phyloP scores from a whole-genome alignment of 2,113 vertebrate genomes.

The Mastomys natalensis region DNA sequence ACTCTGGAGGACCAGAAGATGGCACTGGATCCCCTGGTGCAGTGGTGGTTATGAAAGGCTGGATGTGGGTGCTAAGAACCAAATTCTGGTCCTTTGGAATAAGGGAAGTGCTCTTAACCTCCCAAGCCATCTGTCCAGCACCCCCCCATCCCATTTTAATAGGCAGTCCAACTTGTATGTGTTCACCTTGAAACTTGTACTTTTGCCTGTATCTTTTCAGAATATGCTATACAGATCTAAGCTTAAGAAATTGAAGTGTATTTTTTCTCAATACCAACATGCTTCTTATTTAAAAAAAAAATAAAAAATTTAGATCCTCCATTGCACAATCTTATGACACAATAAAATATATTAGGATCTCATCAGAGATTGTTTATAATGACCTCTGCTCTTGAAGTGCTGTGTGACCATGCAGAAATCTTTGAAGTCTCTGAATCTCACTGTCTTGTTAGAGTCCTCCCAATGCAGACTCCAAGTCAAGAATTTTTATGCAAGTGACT shows the following conservation, averaged over 20 bases:
- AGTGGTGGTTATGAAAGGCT: neutral
- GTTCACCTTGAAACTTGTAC: neutral
- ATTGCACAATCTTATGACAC: neutral
- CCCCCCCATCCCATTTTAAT: neutral
- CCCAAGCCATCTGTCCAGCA: neutral
- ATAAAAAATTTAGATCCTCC: neutral
- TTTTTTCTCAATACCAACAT: neutral
- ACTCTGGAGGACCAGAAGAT: neutral
- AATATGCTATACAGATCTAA: neutral
- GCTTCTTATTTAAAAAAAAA: neutral
- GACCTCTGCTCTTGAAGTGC: neutral
- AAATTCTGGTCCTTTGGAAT: neutral
- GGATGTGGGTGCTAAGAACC: neutral
- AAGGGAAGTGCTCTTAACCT: neutral
- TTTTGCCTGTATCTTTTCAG: neutral
- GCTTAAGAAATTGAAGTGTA: neutral
- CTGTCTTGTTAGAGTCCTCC: neutral
- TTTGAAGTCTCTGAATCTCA: neutral
- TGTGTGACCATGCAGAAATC: neutral
- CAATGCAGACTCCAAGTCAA: neutral
- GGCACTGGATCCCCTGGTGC: neutral
- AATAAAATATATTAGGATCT: neutral
- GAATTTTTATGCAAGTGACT: neutral
- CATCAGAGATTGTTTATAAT: neutral
- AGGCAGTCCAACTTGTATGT: neutral